Base-by-base conservation (phyloP, 2,113 vertebrate genomes). In the Megaceryle maxima region DNA sequence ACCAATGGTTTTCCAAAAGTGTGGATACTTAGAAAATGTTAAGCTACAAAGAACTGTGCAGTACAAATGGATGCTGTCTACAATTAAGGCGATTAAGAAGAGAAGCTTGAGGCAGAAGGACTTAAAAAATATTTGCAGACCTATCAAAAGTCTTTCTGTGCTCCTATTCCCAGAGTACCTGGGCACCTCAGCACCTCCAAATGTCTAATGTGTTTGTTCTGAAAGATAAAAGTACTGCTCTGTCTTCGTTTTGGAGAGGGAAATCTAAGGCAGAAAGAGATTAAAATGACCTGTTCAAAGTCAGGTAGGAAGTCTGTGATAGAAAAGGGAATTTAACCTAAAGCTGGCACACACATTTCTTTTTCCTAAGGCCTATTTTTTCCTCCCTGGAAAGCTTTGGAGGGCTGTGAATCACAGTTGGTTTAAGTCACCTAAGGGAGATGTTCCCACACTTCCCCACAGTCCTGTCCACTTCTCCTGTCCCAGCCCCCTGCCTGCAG, bases 71-170 rank as follows among this genome's bases (percentile, higher is more conserved):
- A 85, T 74, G 16, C 28, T 69, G 28, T 46, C 88, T 70, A 59
- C 55, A 86, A 80, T 96, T 92, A 86, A n/a, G 37, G 55, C 55
- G 90, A 96, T 96, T 96, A 93, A 90, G 83, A 91, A 59, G n/a
- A 63, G 37, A 88, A 77, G 37, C 75, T 95, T 70, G 68, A 88
- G 87, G 94, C 79, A 90, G 79, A 94, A 93, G 56, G 48, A 46
- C 67, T 90, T 83, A 56, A 90, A 94, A 95, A 95, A 95, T 93
- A 96, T 95, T 96, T 96, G 90, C 60, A 96, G 59, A 95, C 48
- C 44, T 86, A 74, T 87, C 73, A 91, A 78, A 94, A 82, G 77
- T 78, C 46, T 84, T 91, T 81, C 51, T 70, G 39, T 85, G 79
- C 72, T 48, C 75, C 72, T 88, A 63, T 93, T 96, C 83, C 92